Base-by-base conservation (phyloP, 2,113 vertebrate species). In the Perca fluviatilis region DNA sequence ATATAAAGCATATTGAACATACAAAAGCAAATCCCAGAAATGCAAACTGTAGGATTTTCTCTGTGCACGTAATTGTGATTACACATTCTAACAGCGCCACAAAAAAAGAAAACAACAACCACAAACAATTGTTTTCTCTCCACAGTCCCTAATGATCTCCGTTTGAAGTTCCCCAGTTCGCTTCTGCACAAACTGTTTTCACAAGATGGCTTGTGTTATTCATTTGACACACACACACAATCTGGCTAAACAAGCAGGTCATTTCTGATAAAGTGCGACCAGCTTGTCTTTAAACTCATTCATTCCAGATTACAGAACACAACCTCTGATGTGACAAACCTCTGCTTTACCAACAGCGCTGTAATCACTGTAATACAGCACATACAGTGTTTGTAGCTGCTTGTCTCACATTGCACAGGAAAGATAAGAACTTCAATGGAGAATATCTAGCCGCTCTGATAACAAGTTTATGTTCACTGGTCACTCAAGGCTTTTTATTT, bases 21-120 rank as follows among this genome's bases (percentile, higher is more conserved):
- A 79, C 86, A 85, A 88, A 86, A 82, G 75, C 64, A 75, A 90
- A 87, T 70, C 68, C 67, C 66, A 86, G 72, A 86, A 90, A 89
- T 85, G 66, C 77, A 83, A 89, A 88, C 80, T 78, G 78, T 66
- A 68, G 74, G 80, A 84, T 88, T 89, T 83, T 74, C 78, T 84
- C 51, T 66, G 66, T 77, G 82, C 86, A 92, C 92, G 91, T 91
- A 91, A 80, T 53, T 81, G 68, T 88, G 87, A 92, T 90, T 89
- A 83, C 74, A 86, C 65, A 88, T 88, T 86, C 57, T 58, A 76
- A 85, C 74, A 56, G 71, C 61, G 21, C 60, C 53, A 60, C 62
- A 69, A 86, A 74, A 70, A 74, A 30, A 46, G 51, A 47, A 74
- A 56, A 68, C 69, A 87, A 84, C 50, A 66, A 87, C 79, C 56